phyloP scores from a whole-genome alignment of 2,113 vertebrate genomes.

The Scolopax mira region DNA sequence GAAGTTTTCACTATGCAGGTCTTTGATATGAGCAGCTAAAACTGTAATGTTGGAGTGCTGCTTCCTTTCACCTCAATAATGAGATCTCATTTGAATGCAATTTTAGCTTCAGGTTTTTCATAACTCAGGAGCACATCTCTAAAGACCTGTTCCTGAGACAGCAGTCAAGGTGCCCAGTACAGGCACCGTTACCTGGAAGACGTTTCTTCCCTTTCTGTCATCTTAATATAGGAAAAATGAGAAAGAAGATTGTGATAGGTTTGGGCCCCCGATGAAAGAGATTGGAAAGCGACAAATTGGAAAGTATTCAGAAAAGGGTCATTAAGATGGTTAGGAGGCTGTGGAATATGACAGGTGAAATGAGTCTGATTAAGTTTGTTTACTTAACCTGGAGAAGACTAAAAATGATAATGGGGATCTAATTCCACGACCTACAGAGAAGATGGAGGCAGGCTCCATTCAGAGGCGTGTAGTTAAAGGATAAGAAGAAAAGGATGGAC shows the following conservation, averaged over 20 bases:
- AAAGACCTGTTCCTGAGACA: not conserved
- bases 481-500: not conserved
- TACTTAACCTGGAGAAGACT: not conserved
- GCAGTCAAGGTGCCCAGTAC: not conserved
- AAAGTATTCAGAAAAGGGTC: not conserved
- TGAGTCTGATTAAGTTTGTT: not conserved
- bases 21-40: not conserved
- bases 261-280: not conserved
- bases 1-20: not conserved
- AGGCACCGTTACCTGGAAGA: not conserved
- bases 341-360: not conserved
- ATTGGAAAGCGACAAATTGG: fast-evolving
- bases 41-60: not conserved
- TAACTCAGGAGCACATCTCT: not conserved
- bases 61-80: not conserved
- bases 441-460: not conserved
- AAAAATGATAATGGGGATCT: not conserved
- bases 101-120: not conserved
- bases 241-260: not conserved
- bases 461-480: not conserved
- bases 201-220: not conserved
- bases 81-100: not conserved
- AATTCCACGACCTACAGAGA: not conserved
- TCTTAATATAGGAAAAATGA: not conserved
- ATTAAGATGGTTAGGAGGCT: not conserved